Evolutionary conservation across 2,888 invertebrate species (phyloP).

Genomic region (Conops quadrifasciatus): DNA sequence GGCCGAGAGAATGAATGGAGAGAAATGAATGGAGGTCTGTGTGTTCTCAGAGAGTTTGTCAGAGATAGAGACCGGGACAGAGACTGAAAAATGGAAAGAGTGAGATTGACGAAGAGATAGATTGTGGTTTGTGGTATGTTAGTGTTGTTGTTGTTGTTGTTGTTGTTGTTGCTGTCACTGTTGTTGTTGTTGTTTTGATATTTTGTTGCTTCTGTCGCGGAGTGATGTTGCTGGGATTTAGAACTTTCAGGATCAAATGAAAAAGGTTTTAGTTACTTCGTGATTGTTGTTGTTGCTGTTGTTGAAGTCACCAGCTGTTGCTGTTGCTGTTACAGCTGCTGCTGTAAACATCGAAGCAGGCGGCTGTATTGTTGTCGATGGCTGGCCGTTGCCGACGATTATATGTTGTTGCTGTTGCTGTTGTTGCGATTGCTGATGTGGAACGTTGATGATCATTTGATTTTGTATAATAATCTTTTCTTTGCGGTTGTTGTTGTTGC

Average conservation of each 20-base stretch:
- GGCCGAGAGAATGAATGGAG: neutral
- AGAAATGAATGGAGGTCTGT: constrained; percentile 4
- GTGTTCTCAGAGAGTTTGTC: neutral
- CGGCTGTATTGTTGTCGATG: constrained; percentile 35
- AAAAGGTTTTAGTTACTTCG: constrained; percentile 59
- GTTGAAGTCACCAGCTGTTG: constrained; percentile 45
- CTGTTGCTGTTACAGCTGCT: constrained; percentile 27
- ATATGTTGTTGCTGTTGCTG: constrained; percentile 44
- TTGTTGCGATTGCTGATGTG: constrained; percentile 54
- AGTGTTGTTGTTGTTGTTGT: constrained; percentile 43
- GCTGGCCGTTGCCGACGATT: constrained; percentile 11
- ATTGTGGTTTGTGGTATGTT: constrained; percentile 45
- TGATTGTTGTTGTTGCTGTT: constrained; percentile 50
- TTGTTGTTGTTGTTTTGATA: constrained; percentile 39
- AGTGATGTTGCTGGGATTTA: constrained; percentile 14
- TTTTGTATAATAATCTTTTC: constrained; percentile 63
- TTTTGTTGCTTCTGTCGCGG: constrained; percentile 42
- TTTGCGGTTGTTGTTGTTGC: constrained; percentile 64
- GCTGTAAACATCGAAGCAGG: constrained; percentile 42
- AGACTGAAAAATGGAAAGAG: constrained; percentile 46
- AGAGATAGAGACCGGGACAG: constrained; percentile 31
- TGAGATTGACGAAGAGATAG: constrained; percentile 31
- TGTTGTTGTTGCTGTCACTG: constrained; percentile 43
- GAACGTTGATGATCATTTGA: constrained; percentile 61
- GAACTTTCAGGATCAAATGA: constrained; percentile 26